Evolutionary conservation across 2,797 vertebrate species (phyloP).

Genomic region (Miichthys miiuy): DNA sequence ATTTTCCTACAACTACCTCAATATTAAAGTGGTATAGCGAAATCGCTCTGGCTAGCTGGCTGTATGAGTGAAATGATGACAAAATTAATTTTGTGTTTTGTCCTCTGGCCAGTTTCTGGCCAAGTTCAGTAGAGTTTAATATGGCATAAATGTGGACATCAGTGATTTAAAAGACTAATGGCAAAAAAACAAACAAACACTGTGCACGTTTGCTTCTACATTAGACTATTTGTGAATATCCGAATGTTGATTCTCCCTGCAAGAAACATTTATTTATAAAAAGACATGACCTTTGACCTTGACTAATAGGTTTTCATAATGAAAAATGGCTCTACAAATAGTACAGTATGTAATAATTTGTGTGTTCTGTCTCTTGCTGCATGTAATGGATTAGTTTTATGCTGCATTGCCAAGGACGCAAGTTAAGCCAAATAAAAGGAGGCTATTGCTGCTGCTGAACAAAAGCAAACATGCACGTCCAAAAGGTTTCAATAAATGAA

Average conservation of each 20-base stretch:
- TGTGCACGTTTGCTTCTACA: not conserved
- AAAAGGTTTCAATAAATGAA: conserved; percentile 46
- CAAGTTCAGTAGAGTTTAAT: conserved; percentile 9
- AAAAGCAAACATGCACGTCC: conserved; percentile 9
- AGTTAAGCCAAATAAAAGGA: conserved; percentile 24
- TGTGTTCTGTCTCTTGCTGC: not conserved
- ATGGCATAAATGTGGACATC: conserved; percentile 1
- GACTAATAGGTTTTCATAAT: conserved; percentile 8
- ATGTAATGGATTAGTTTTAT: conserved; percentile 40
- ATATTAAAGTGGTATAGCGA: conserved; percentile 17
- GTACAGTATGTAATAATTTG: conserved; percentile 14
- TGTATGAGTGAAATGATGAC: conserved; percentile 21
- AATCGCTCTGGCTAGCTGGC: conserved; percentile 8
- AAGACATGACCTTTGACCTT: conserved; percentile 8
- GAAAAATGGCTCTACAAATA: conserved; percentile 28
- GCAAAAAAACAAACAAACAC: not conserved
- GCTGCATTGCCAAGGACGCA: conserved; percentile 27
- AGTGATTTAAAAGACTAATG: conserved; percentile 4
- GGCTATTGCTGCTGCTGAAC: conserved; percentile 17
- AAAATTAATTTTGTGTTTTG: conserved; percentile 30
- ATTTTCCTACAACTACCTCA: conserved; percentile 50
- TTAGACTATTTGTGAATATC: not conserved
- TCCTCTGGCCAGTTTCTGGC: conserved; percentile 18
- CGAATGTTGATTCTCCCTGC: not conserved
- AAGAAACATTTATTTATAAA: conserved; percentile 11